Evolutionary conservation across 2,888 invertebrate genomes (phyloP).

Genomic region (Eupithecia dodoneata): DNA sequence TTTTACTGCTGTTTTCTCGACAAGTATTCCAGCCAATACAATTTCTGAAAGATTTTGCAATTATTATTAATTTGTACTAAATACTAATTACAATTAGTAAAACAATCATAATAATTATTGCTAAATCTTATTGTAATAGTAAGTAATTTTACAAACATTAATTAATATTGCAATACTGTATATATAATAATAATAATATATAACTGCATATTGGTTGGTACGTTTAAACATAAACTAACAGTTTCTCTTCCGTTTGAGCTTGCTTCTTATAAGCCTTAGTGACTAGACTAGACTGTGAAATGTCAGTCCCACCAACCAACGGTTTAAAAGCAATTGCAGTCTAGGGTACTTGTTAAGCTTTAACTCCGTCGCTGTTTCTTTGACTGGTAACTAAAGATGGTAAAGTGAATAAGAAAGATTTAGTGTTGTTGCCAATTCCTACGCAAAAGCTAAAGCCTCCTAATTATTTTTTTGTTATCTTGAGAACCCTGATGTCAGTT

Average conservation of each 20-base stretch:
- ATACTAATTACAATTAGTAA: too few species aligned
- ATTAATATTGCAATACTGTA: not conserved
- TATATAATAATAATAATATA: too few species aligned
- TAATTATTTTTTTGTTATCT: not conserved
- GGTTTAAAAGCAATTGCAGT: constrained; percentile 21
- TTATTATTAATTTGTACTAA: too few species aligned
- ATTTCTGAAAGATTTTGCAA: not conserved
- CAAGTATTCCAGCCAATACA: not conserved
- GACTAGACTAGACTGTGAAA: constrained; percentile 16
- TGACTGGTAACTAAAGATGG: not conserved
- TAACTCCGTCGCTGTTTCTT: constrained; percentile 1
- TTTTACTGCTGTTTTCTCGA: not conserved
- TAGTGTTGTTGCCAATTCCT: not conserved
- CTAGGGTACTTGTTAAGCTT: constrained; percentile 10
- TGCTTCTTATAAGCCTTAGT: constrained; percentile 6
- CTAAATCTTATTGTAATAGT: too few species aligned
- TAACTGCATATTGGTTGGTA: constrained; percentile 4
- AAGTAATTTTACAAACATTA: not conserved
- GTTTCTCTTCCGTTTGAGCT: not conserved
- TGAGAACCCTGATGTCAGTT: not conserved
- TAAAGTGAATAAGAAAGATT: not conserved
- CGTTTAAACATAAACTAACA: constrained; percentile 2
- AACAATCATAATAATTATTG: too few species aligned
- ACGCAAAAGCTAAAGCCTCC: not conserved
- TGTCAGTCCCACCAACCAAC: constrained; percentile 25